Conservation (phyloP, 2,113 vertebrate genomes). For the Actenoides lindsayi region DNA sequence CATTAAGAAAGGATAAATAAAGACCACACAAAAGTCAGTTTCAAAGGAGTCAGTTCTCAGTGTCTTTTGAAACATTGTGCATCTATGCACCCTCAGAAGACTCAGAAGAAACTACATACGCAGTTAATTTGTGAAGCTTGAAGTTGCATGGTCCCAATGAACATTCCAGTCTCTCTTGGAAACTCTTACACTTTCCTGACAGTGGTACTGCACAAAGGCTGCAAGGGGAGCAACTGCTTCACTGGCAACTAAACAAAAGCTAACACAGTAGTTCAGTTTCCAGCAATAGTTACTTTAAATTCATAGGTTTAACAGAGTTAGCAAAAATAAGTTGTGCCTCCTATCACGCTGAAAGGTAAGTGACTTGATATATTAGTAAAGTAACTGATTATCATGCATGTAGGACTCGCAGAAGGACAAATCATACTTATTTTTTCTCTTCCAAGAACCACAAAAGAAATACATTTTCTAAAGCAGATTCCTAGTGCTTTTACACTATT, state of each 20-base stretch:
- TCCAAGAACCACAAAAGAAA: not conserved
- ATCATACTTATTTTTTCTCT: not conserved
- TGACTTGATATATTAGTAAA: slow-evolving; percentile 20
- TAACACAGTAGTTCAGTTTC: slow-evolving; percentile 63
- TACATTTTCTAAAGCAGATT: slow-evolving; percentile 34
- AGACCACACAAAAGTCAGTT: not conserved
- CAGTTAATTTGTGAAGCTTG: not conserved
- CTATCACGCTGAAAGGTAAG: slow-evolving; percentile 63
- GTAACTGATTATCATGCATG: slow-evolving; percentile 38
- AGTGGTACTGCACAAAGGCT: not conserved
- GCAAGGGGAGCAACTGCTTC: not conserved
- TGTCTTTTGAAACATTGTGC: not conserved
- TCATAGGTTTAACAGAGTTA: slow-evolving; percentile 56
- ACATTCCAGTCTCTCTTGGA: not conserved
- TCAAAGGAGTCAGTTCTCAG: not conserved
- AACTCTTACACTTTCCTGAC: not conserved
- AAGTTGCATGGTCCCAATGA: not conserved
- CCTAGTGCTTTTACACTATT: not conserved
- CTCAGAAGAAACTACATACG: not conserved
- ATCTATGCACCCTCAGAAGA: not conserved
- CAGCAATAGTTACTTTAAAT: slow-evolving; percentile 35
- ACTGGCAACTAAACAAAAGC: not conserved
- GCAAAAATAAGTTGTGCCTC: slow-evolving; percentile 71
- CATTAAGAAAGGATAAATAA: not conserved
- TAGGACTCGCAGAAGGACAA: slow-evolving; percentile 10